These are phyloP conservation scores for Chrysogorgia sp. DNA, from an alignment of 92 coral and sea anemone species.

Conservation along the genomic window DNA sequence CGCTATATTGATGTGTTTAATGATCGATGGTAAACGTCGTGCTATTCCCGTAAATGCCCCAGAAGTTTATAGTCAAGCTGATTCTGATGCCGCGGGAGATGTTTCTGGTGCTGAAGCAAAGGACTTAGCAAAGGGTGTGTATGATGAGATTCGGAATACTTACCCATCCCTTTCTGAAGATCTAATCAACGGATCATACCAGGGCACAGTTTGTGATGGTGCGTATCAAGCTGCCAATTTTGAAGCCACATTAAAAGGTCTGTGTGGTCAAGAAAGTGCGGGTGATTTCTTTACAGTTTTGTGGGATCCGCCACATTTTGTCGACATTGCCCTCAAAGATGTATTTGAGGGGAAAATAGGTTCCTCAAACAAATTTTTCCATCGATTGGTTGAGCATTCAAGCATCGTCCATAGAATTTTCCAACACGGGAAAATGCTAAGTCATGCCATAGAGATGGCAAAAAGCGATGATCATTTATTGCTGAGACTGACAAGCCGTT, in stretches of 20 bases:
- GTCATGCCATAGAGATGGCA: conserved; percentile 18
- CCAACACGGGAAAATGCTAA: conserved; percentile 29
- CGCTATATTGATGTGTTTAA: background rate
- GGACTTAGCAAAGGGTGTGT: conserved; percentile 5
- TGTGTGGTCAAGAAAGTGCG: background rate
- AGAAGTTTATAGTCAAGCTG: conserved; percentile 17
- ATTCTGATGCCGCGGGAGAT: background rate
- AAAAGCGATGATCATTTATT: conserved; percentile 6
- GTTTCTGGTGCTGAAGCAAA: conserved; percentile 25
- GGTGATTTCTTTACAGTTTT: conserved; percentile 6
- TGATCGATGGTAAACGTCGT: conserved; percentile 2
- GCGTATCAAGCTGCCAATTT: conserved; percentile 13
- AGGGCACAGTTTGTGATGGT: no score
- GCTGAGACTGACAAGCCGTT: conserved; percentile 22
- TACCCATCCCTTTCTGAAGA: conserved; percentile 16
- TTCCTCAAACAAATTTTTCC: conserved; percentile 5
- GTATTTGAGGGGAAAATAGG: conserved; percentile 18
- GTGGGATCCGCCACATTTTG: no score
- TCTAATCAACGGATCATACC: background rate
- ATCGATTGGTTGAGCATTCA: conserved; percentile 12
- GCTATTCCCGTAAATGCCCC: no score
- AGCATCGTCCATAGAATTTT: conserved; percentile 17
- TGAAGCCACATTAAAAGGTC: conserved; percentile 8
- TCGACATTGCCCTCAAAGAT: conserved; percentile 23
- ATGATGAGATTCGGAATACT: background rate